Conservation (phyloP, 2,113 vertebrate species). For the Sisor rabdophorus region DNA sequence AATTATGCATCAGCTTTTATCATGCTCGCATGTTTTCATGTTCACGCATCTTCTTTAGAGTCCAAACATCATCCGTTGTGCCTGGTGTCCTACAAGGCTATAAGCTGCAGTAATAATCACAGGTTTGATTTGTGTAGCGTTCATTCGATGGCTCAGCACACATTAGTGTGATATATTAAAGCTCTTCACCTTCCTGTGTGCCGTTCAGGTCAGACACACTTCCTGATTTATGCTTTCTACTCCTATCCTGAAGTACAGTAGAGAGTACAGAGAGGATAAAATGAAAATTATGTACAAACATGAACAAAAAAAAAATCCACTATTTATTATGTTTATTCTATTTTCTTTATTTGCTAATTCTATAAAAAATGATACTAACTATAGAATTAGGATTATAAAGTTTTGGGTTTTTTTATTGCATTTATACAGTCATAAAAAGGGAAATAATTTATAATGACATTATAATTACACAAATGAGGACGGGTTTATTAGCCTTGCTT, state of each 20-base stretch:
- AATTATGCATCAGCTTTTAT: constrained; percentile 5
- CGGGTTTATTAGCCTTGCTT: no score
- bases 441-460: no score
- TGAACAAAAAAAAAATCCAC: not conserved
- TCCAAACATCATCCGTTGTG: constrained; percentile 8
- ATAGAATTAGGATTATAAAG: no score
- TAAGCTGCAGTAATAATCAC: constrained; percentile 25
- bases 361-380: no score
- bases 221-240: not conserved
- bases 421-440: no score
- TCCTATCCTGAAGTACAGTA: not conserved
- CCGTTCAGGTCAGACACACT: constrained; percentile 31
- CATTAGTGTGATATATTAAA: constrained; percentile 57
- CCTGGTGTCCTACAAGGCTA: constrained; percentile 15
- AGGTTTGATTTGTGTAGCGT: constrained; percentile 42
- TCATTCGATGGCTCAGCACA: constrained; percentile 51
- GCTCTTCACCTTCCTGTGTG: constrained; percentile 38
- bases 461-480: no score
- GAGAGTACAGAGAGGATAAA: not conserved
- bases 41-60: constrained; percentile 4
- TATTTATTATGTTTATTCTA: no score
- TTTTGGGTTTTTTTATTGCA: no score
- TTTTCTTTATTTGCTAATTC: no score
- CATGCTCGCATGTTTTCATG: constrained; percentile 1
- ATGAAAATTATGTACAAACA: not conserved